Evolutionary conservation across 1,140 invertebrate species (phyloP).

Genomic region (Anastrepha ludens): DNA sequence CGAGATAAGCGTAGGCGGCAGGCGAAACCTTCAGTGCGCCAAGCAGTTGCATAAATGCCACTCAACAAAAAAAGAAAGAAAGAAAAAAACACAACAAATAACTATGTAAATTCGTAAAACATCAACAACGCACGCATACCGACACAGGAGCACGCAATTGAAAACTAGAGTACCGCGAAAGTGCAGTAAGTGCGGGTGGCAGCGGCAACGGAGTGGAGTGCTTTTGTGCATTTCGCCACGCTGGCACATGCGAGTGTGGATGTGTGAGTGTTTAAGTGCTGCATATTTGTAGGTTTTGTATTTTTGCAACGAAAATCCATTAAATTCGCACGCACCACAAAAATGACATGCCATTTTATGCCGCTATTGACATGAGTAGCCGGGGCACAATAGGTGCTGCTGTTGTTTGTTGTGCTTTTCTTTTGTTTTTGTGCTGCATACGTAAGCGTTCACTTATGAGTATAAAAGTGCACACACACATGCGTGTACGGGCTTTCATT

Average conservation of each 20-base stretch:
- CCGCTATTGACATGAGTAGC: slow-evolving; percentile 9
- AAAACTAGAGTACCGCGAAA: background rate
- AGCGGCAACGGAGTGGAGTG: background rate
- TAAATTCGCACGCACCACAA: slow-evolving; percentile 40
- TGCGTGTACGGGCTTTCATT: background rate
- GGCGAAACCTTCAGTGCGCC: background rate
- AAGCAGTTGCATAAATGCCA: slow-evolving; percentile 13
- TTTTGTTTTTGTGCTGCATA: background rate
- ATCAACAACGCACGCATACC: background rate
- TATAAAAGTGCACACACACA: background rate
- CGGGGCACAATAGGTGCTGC: slow-evolving; percentile 5
- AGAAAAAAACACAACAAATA: background rate
- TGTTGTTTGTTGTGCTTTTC: background rate
- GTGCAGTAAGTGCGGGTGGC: background rate
- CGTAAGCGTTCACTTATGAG: background rate
- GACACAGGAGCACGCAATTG: background rate
- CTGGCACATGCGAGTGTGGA: background rate
- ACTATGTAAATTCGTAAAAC: background rate
- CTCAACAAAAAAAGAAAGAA: slow-evolving; percentile 23
- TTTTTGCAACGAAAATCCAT: slow-evolving; percentile 41
- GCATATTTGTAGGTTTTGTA: background rate
- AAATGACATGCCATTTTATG: slow-evolving; percentile 26
- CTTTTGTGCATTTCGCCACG: background rate
- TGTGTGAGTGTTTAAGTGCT: background rate
- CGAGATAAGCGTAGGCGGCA: background rate